Conservation (phyloP, 1,140 invertebrate species). For the Pantala flavescens region DNA sequence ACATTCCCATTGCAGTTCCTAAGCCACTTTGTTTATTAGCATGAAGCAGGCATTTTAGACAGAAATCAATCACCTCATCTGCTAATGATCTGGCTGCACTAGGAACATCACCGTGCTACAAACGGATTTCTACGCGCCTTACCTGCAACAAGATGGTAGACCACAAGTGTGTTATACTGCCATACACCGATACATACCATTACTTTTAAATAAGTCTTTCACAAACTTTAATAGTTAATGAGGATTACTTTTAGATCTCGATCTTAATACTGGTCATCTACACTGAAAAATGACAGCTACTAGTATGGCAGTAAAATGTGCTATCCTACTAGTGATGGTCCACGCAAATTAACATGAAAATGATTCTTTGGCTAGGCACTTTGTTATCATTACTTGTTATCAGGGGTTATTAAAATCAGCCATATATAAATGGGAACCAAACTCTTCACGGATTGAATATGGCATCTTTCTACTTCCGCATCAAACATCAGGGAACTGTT, state of each 20-base stretch:
- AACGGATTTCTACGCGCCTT: slow-evolving; percentile 13
- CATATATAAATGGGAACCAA: too few species aligned
- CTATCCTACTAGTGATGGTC: background rate
- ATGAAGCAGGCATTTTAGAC: slow-evolving; percentile 5
- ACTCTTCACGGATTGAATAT: too few species aligned
- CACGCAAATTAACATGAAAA: background rate
- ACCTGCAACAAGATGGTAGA: slow-evolving; percentile 18
- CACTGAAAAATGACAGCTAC: background rate
- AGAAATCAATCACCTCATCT: slow-evolving; percentile 17
- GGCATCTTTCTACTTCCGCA: background rate
- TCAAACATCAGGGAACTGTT: background rate
- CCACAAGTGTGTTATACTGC: slow-evolving; percentile 13
- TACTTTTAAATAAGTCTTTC: background rate
- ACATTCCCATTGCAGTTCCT: slow-evolving; percentile 5
- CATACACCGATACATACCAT: slow-evolving; percentile 5
- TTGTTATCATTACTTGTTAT: too few species aligned
- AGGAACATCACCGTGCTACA: slow-evolving; percentile 16
- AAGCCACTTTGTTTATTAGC: slow-evolving; percentile 1
- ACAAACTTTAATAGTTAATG: background rate
- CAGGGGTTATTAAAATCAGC: too few species aligned
- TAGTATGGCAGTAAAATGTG: slow-evolving; percentile 1
- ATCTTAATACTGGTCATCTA: background rate
- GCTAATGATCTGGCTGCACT: slow-evolving; percentile 17
- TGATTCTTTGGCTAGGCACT: too few species aligned
- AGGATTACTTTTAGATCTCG: background rate